A percentile compares a stretch with the other conserved stretches of the same genome.
These are phyloP conservation scores for Nasonia vitripennis DNA, from an alignment of 1,140 invertebrate genomes.

Conservation along the genomic window DNA sequence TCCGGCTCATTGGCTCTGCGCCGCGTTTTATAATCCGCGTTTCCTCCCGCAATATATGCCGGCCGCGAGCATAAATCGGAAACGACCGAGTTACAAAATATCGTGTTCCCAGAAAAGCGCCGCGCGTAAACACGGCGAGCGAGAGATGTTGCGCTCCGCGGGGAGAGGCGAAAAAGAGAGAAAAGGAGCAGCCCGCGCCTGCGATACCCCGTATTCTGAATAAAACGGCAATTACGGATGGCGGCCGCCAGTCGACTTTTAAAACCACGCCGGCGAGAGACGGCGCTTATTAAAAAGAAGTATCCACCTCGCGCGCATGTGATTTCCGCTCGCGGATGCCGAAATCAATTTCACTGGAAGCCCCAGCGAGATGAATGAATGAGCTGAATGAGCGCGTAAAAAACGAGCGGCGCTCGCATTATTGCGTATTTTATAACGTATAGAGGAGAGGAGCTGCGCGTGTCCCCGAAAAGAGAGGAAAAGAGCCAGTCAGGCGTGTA, in stretches of 20 bases:
- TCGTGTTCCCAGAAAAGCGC: neutral
- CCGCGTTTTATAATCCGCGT: conserved; percentile 19
- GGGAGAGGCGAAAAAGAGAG: neutral
- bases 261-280: neutral
- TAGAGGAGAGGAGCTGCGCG: neutral
- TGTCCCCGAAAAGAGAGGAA: conserved; percentile 4
- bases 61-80: neutral
- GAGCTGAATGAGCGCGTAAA: neutral
- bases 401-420: neutral
- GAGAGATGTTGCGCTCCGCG: neutral
- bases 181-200: neutral
- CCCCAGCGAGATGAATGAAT: conserved; percentile 14
- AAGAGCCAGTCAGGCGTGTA: neutral
- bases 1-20: neutral
- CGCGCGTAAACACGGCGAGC: neutral
- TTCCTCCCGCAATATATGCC: neutral
- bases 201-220: conserved; percentile 28
- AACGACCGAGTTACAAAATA: conserved; percentile 2
- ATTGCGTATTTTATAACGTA: too few species aligned
- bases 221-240: conserved; percentile 26
- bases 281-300: conserved; percentile 11
- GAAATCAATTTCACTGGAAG: conserved; percentile 27
- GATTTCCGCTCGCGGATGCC: conserved; percentile 12
- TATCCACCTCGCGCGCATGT: neutral
- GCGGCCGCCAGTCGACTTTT: neutral